Evolutionary conservation across 2,888 invertebrate genomes (phyloP).

Genomic region (Platycheirus albimanus): DNA sequence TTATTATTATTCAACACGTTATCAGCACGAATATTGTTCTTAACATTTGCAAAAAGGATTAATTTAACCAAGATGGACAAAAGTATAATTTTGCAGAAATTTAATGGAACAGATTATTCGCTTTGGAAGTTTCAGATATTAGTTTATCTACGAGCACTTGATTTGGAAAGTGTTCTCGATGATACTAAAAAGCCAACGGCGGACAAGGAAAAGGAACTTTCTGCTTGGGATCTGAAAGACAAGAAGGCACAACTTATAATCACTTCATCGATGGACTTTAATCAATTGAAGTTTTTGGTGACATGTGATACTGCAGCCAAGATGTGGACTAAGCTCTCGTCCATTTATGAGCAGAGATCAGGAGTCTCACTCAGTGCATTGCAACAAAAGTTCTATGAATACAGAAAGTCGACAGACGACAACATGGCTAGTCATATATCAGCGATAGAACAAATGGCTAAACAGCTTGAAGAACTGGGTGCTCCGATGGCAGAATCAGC

Average conservation of each 20-base stretch:
- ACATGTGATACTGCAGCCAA: conserved; percentile 22
- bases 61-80: no score
- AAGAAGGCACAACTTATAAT: conserved; percentile 17
- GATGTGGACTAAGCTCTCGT: conserved; percentile 19
- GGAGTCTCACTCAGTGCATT: conserved; percentile 3
- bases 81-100: no score
- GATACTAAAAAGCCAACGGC: conserved; percentile 7
- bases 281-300: conserved; percentile 6
- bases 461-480: conserved; percentile 39
- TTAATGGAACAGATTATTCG: no score
- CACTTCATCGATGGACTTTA: conserved; percentile 5
- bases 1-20: no score
- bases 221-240: conserved; percentile 15
- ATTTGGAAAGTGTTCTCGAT: conserved; percentile 1
- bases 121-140: conserved; percentile 18
- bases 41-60: no score
- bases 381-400: conserved; percentile 13
- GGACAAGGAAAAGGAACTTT: neutral
- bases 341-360: conserved; percentile 1
- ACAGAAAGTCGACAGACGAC: conserved; percentile 12
- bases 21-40: no score
- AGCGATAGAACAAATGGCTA: conserved; percentile 40
- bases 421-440: conserved; percentile 34
- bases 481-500: conserved; percentile 31
- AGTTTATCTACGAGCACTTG: conserved; percentile 5